Evolutionary conservation across 2,888 invertebrate genomes (phyloP).

Genomic region (Cryptocheilus praepositus): DNA sequence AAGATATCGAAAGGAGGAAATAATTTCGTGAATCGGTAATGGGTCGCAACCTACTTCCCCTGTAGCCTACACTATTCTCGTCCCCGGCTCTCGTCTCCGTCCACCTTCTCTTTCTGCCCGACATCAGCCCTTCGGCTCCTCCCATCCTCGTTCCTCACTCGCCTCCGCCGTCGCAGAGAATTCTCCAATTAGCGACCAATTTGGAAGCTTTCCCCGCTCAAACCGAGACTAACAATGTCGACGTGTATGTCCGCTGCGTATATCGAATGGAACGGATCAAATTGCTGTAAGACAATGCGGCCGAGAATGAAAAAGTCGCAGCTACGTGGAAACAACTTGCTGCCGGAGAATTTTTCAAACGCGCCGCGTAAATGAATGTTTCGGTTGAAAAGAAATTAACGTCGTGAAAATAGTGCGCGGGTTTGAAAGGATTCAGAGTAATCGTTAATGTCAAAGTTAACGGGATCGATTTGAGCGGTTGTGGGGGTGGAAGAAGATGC

Average conservation of each 20-base stretch:
- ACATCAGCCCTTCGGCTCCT: neutral
- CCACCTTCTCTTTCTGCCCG: slow-evolving; percentile 2
- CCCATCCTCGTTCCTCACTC: neutral
- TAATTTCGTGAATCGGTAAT: slow-evolving; percentile 45
- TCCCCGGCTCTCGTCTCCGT: slow-evolving; percentile 16
- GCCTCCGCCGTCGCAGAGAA: neutral
- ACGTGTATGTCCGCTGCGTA: neutral
- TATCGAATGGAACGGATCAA: no score
- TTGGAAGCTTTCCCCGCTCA: slow-evolving; percentile 24
- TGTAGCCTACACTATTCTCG: neutral
- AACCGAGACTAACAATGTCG: slow-evolving; percentile 1
- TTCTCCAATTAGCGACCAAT: slow-evolving; percentile 42
- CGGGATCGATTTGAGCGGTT: no score
- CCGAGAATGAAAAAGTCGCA: no score
- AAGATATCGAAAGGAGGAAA: slow-evolving; percentile 43
- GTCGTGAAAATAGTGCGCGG: no score
- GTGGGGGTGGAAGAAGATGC: no score
- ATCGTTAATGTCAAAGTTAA: no score
- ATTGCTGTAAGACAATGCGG: no score
- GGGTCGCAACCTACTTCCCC: slow-evolving; percentile 7
- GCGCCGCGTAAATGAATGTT: no score
- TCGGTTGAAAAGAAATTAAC: no score
- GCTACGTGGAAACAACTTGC: no score
- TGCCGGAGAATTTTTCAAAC: no score
- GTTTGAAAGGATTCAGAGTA: no score